A percentile compares a stretch with the other conserved stretches of the same genome.
These are phyloP conservation scores for Pyrocephalus nanus DNA, from an alignment of 2,797 vertebrate species.

Conservation along the genomic window DNA sequence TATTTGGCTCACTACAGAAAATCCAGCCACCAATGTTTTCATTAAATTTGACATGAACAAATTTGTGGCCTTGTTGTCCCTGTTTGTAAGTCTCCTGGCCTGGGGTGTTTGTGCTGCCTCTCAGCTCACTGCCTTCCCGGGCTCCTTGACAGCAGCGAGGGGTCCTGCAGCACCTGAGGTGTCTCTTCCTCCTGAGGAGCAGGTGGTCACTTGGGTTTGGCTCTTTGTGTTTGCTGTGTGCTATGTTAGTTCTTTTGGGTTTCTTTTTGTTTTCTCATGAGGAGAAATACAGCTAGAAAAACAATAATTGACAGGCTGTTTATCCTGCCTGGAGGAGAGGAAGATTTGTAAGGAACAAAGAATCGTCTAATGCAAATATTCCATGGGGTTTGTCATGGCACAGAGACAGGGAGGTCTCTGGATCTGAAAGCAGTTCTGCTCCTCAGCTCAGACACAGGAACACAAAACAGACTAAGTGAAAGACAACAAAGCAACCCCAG, in stretches of 20 bases:
- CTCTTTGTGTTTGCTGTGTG: not conserved
- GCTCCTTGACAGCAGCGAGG: not conserved
- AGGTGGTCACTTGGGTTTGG: fast-evolving
- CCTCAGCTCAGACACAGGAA: not conserved
- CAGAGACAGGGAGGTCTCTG: not conserved
- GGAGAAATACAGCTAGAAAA: constrained; percentile 1
- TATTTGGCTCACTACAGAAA: fast-evolving
- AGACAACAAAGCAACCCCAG: not conserved
- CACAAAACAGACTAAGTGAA: not conserved
- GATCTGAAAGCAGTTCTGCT: not conserved
- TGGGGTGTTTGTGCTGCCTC: not conserved
- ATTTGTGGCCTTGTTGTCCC: not conserved
- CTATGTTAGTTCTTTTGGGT: not conserved
- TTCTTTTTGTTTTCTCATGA: not conserved
- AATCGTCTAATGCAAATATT: not conserved
- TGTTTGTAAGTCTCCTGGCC: not conserved
- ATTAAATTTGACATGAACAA: not conserved
- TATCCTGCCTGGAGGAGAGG: not conserved
- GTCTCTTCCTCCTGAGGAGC: not conserved
- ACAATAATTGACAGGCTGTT: not conserved
- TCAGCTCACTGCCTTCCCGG: fast-evolving
- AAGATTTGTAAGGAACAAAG: not conserved
- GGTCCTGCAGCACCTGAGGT: not conserved
- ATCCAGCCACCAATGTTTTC: not conserved
- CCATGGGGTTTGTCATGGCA: not conserved